phyloP scores from a whole-genome alignment of 1,140 invertebrate species.

The Neodiprion lecontei region DNA sequence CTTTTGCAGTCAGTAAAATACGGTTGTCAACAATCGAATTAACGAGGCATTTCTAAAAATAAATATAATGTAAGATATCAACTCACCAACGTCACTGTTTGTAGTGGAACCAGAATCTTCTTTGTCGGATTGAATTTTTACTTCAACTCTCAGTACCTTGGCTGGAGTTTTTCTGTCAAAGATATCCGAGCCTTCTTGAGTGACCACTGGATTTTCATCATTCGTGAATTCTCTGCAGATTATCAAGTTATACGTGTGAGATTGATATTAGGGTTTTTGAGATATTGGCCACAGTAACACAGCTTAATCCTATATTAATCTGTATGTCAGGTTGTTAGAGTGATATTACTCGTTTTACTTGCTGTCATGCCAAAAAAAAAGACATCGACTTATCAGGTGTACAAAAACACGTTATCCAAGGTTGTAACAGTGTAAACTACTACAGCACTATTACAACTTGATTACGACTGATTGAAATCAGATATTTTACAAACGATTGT shows the following conservation, averaged over 20 bases:
- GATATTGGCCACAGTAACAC: background rate
- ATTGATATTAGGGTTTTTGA: no score
- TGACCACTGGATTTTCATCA: slow-evolving; percentile 53
- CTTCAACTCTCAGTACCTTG: slow-evolving; percentile 73
- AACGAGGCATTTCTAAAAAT: background rate
- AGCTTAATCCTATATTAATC: background rate
- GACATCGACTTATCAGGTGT: no score
- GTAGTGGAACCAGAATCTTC: slow-evolving; percentile 65
- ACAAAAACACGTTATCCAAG: no score
- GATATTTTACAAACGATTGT: no score
- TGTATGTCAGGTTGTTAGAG: background rate
- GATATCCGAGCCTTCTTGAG: slow-evolving; percentile 50
- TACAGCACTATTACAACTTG: no score
- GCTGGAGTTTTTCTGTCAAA: slow-evolving; percentile 67
- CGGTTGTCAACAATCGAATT: background rate
- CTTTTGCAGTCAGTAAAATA: no score
- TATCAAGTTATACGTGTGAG: background rate
- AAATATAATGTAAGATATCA: slow-evolving; percentile 14
- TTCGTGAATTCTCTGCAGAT: slow-evolving; percentile 53
- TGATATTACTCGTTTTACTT: no score
- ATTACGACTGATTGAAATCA: no score
- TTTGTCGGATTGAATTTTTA: slow-evolving; percentile 70
- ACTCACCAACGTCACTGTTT: slow-evolving; percentile 63
- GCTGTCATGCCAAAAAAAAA: no score
- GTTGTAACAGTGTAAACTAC: no score